These are phyloP conservation scores for Mugil cephalus DNA, from an alignment of 2,113 vertebrate species.

Conservation along the genomic window DNA sequence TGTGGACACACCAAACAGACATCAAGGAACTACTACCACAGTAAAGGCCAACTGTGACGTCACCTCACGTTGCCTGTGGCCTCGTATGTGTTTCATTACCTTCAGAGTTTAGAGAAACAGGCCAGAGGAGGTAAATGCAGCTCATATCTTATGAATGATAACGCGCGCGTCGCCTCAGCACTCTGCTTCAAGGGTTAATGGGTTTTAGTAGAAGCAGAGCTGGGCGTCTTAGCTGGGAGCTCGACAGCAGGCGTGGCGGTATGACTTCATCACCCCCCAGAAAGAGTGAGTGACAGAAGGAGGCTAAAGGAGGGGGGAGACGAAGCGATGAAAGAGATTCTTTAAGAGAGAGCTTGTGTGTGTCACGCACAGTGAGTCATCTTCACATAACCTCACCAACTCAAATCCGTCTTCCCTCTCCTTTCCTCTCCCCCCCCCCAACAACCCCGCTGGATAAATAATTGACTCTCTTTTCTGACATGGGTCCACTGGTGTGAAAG, in stretches of 20 bases:
- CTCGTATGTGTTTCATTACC: not conserved
- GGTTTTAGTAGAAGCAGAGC: constrained; percentile 27
- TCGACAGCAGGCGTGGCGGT: constrained; percentile 28
- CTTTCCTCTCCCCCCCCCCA: constrained; percentile 31
- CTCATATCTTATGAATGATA: constrained; percentile 57
- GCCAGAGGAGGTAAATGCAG: constrained; percentile 33
- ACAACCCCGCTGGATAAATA: constrained; percentile 55
- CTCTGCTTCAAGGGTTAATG: constrained; percentile 47
- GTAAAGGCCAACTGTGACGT: too few species aligned
- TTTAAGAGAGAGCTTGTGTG: constrained; percentile 15
- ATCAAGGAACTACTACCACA: too few species aligned
- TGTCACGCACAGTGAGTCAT: constrained; percentile 61
- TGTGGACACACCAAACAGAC: too few species aligned
- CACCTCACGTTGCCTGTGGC: too few species aligned
- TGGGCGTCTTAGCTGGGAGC: constrained; percentile 19
- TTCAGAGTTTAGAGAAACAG: constrained; percentile 7
- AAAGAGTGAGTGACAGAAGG: constrained; percentile 52
- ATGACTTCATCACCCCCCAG: constrained; percentile 62
- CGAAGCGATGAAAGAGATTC: constrained; percentile 13
- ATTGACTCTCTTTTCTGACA: constrained; percentile 56
- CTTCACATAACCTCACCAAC: constrained; percentile 41
- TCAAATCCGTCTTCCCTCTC: constrained; percentile 46
- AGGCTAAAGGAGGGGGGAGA: constrained; percentile 38
- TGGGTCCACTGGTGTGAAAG: constrained; percentile 46
- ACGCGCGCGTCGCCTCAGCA: not conserved